These are phyloP conservation scores for Drosophila parthenogenetica DNA, from an alignment of 2,888 invertebrate genomes.

Conservation along the genomic window DNA sequence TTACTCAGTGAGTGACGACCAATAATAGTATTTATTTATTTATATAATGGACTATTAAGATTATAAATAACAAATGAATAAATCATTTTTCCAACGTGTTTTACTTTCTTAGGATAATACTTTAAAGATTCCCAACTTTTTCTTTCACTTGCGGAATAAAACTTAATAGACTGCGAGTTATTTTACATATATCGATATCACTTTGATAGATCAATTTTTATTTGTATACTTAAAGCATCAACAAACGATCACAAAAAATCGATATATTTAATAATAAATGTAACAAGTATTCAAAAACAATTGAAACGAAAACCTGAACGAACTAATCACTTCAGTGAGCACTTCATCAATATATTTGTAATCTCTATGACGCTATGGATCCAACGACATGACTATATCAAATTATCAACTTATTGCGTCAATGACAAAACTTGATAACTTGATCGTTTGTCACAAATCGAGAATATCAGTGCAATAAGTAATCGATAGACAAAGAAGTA, in stretches of 20 bases:
- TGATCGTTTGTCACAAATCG: constrained; percentile 6
- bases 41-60: too few species aligned
- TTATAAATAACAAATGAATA: too few species aligned
- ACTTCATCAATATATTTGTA: constrained; percentile 19
- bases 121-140: too few species aligned
- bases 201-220: too few species aligned
- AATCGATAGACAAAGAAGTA: not conserved
- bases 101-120: too few species aligned
- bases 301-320: constrained; percentile 8
- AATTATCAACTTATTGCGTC: constrained; percentile 22
- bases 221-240: too few species aligned
- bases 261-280: not conserved
- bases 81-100: too few species aligned
- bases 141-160: too few species aligned
- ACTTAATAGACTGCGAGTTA: too few species aligned
- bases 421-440: constrained; percentile 16
- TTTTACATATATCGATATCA: too few species aligned
- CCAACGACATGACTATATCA: constrained; percentile 11
- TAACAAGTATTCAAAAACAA: not conserved
- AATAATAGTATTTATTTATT: too few species aligned
- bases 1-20: too few species aligned
- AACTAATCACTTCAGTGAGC: constrained; percentile 21
- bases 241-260: not conserved
- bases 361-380: constrained; percentile 18
- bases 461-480: not conserved